phyloP scores from a whole-genome alignment of 1,140 invertebrate species.

The Halesus radiatus region DNA sequence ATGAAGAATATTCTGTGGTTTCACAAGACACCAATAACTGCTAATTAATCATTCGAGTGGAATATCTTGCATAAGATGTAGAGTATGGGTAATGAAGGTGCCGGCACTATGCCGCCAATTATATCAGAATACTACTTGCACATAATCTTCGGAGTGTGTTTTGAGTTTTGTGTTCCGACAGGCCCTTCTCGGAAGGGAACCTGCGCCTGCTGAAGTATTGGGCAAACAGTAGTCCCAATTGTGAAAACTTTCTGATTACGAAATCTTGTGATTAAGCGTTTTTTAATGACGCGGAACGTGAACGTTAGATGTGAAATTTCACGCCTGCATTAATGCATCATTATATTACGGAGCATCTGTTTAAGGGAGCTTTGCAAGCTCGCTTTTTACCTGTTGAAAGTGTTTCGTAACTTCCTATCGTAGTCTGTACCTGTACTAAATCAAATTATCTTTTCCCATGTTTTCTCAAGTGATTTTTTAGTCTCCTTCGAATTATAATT shows the following conservation, averaged over 20 bases:
- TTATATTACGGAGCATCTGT: constrained; percentile 17
- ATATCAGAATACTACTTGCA: background rate
- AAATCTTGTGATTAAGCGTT: constrained; percentile 24
- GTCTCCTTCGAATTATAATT: no score
- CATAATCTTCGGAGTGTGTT: background rate
- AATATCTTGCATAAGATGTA: background rate
- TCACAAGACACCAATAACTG: constrained; percentile 1
- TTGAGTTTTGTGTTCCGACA: background rate
- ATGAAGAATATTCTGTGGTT: background rate
- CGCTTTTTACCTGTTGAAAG: background rate
- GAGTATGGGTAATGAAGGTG: background rate
- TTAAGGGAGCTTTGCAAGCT: background rate
- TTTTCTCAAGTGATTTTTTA: no score
- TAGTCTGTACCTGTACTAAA: background rate
- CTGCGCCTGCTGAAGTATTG: background rate
- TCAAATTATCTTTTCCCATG: background rate
- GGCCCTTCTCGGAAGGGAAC: background rate
- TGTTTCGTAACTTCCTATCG: constrained; percentile 8
- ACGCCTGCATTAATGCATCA: constrained; percentile 18
- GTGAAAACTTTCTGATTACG: constrained; percentile 12
- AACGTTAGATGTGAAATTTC: constrained; percentile 13
- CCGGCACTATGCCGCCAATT: constrained; percentile 2
- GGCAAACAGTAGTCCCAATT: constrained; percentile 22
- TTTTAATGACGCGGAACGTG: constrained; percentile 25
- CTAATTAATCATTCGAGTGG: constrained; percentile 28